These are phyloP conservation scores for Chaetodon trifasciatus DNA, from an alignment of 2,797 vertebrate species.

Conservation along the genomic window DNA sequence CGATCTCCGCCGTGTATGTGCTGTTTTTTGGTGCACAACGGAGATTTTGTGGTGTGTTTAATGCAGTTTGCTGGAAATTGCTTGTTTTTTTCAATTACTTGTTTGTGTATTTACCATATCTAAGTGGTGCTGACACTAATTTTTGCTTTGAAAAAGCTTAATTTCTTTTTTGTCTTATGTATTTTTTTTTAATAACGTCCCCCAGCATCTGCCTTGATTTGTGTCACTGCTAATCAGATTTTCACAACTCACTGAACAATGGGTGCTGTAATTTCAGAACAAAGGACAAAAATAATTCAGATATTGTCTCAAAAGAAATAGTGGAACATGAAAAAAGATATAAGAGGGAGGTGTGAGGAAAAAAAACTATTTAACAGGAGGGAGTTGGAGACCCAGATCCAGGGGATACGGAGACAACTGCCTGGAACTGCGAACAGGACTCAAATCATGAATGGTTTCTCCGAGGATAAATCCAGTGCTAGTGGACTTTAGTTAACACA, in stretches of 20 bases:
- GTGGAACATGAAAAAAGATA: slow-evolving; percentile 1
- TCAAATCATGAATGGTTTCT: slow-evolving; percentile 29
- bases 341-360: not conserved
- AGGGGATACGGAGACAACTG: not conserved
- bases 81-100: slow-evolving; percentile 33
- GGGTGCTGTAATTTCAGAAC: slow-evolving; percentile 36
- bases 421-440: not conserved
- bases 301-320: slow-evolving; percentile 8
- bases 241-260: slow-evolving; percentile 62
- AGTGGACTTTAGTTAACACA: slow-evolving; percentile 7
- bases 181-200: not conserved
- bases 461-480: slow-evolving; percentile 19
- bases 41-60: slow-evolving; percentile 33
- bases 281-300: slow-evolving; percentile 14
- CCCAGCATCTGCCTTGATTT: slow-evolving; percentile 6
- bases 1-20: slow-evolving; percentile 49
- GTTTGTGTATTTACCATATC: slow-evolving; percentile 13
- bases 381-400: not conserved
- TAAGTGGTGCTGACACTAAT: slow-evolving; percentile 2
- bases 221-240: slow-evolving; percentile 53
- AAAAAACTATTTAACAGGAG: not conserved
- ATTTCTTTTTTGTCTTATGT: not conserved
- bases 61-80: slow-evolving; percentile 39
- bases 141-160: not conserved
- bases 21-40: slow-evolving; percentile 10